Evolutionary conservation across 2,113 vertebrate species (phyloP), one percentile per base, ranked within the genome.

Genomic region (Ondatra zibethicus): DNA sequence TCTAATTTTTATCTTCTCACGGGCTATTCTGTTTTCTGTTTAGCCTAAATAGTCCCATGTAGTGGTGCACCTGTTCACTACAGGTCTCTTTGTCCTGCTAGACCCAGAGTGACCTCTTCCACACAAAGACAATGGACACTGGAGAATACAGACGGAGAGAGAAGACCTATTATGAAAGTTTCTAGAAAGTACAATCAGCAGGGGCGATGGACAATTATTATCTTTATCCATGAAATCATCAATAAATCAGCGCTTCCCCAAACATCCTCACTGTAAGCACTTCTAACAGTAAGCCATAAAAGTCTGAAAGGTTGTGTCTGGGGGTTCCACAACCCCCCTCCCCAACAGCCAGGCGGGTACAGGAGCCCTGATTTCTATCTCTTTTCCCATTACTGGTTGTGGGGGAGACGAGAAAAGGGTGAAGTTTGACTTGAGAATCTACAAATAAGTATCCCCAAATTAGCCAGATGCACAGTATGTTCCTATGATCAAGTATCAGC

Each of bases 401-500:
- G 23, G 65, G 5, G 47, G 23, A 25, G 21, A 33, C 0, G 66
- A 33, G 66, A 70, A 36, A 78, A 95, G 72, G 12, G 73, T 66
- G 61, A n/a, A 80, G 75, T 82, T 81, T 92, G 92, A 95, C 92
- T 88, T 93, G 89, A 92, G 80, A 94, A 91, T 93, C 96, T 97
- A 95, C 96, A 98, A 97, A 96, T 96, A 95, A 96, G 88, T 95
- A 88, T 91, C 97, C 95, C 93, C 39, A 97, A 95, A 97, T 96
- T 96, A 97, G 70, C 95, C 96, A 96, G 95, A 97, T 81, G 97
- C 47, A 92, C 96, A 97, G 87, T 91, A 96, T 96, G 96, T 96
- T 98, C 97, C 97, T 94, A 89, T 33, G 97, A 98, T 97, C 98
- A 97, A 94, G 96, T 96, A 96, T 93, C 97, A 98, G 70, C 98